These are phyloP conservation scores for Limanda limanda DNA, from an alignment of 2,113 vertebrate species.

Conservation along the genomic window DNA sequence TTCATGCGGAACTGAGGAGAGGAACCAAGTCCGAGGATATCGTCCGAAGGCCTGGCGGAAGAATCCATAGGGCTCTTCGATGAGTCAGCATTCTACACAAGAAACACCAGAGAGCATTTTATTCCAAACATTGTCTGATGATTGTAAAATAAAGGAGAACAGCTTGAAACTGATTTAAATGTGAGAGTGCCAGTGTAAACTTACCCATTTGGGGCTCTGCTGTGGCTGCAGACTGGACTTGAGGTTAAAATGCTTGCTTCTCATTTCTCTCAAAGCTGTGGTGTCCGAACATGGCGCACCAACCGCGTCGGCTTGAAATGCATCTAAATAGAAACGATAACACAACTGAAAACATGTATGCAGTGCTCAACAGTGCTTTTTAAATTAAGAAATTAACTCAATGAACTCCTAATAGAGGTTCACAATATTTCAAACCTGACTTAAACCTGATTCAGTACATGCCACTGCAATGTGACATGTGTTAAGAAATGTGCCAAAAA, in stretches of 20 bases:
- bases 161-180: background rate
- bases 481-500: background rate
- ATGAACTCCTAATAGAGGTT: too few relatives aligned
- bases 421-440: too few relatives aligned
- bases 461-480: too few relatives aligned
- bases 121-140: background rate
- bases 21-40: constrained; percentile 29
- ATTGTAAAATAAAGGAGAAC: background rate
- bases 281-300: constrained; percentile 1
- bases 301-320: background rate
- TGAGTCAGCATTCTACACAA: constrained; percentile 58
- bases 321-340: constrained; percentile 24
- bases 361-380: background rate
- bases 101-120: constrained; percentile 40
- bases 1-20: constrained; percentile 51
- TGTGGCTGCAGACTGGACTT: constrained; percentile 27
- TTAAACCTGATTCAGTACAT: too few relatives aligned
- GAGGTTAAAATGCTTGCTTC: constrained; percentile 42
- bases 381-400: background rate
- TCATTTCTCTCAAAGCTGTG: constrained; percentile 22
- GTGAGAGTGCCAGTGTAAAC: background rate
- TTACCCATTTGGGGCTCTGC: constrained; percentile 52
- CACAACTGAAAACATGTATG: background rate
- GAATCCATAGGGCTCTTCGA: constrained; percentile 28
- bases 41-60: constrained; percentile 37